Conservation (phyloP, 92 coral and sea anemone genomes). For the Porites divaricata region DNA sequence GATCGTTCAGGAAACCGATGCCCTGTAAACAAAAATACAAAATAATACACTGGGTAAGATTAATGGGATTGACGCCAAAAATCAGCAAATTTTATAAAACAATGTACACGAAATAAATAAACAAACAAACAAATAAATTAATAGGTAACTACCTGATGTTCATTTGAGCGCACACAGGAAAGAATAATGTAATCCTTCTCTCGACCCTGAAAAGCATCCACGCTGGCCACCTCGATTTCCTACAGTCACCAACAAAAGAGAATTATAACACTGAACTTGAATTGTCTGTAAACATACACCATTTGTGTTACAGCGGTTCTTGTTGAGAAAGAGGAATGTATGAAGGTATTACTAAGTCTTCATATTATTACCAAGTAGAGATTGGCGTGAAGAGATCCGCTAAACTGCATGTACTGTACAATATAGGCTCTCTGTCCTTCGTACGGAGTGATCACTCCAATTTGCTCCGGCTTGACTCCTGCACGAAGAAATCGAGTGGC, state of each 20-base stretch:
- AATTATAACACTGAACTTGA: not conserved
- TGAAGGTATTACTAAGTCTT: no score
- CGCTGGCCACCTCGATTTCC: slow-evolving; percentile 99
- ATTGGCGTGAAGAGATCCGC: slow-evolving; percentile 98
- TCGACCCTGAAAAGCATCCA: slow-evolving; percentile 99
- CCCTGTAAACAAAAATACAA: slow-evolving; percentile 60
- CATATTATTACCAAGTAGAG: slow-evolving; percentile 79
- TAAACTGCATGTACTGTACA: slow-evolving; percentile 99
- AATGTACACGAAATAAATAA: no score
- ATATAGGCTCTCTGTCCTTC: slow-evolving; percentile 98
- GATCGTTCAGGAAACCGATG: slow-evolving; percentile 96
- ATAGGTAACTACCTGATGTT: slow-evolving; percentile 82
- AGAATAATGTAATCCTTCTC: slow-evolving; percentile 98
- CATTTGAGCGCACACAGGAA: slow-evolving; percentile 98
- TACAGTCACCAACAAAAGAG: slow-evolving; percentile 4
- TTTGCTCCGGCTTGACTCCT: slow-evolving; percentile 98
- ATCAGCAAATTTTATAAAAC: no score
- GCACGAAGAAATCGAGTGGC: slow-evolving; percentile 97
- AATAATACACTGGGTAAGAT: not conserved
- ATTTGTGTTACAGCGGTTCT: no score
- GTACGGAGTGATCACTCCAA: slow-evolving; percentile 98
- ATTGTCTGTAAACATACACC: no score
- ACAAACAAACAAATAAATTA: no score
- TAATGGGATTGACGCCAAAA: not conserved
- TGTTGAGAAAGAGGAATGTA: no score